A percentile compares a stretch with the other conserved stretches of the same genome.
Conservation (phyloP, 2,113 vertebrate species). For the Cebidichthys violaceus region DNA sequence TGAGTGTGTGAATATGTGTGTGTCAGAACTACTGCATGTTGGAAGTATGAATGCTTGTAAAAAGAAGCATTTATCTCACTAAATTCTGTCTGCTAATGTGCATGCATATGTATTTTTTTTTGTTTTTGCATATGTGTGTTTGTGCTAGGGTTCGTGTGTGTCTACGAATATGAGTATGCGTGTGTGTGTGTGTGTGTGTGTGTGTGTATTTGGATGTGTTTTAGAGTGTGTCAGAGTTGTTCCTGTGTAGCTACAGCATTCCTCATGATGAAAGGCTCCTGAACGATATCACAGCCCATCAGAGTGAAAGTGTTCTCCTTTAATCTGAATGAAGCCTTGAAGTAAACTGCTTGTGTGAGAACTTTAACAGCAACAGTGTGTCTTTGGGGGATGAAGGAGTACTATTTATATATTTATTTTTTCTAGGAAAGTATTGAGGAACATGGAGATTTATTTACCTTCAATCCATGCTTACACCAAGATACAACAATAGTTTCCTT, state of each 20-base stretch:
- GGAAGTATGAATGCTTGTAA: background rate
- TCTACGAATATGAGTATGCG: background rate
- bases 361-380: background rate
- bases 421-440: background rate
- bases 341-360: background rate
- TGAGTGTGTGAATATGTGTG: conserved; percentile 1
- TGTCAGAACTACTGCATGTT: conserved; percentile 12
- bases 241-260: conserved; percentile 34
- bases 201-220: background rate
- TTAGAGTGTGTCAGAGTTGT: background rate
- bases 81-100: background rate
- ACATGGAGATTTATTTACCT: conserved; percentile 21
- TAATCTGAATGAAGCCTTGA: conserved; percentile 2
- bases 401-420: no score
- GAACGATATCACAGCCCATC: conserved; percentile 14
- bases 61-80: conserved; percentile 4
- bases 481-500: conserved; percentile 5
- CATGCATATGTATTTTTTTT: background rate
- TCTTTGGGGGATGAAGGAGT: background rate
- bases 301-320: conserved; percentile 20
- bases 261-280: conserved; percentile 3
- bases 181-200: background rate
- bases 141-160: background rate
- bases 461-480: background rate
- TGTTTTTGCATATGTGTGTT: background rate